Base-by-base conservation (phyloP, 1,140 invertebrate genomes). In the Rhizoglyphus robini region DNA sequence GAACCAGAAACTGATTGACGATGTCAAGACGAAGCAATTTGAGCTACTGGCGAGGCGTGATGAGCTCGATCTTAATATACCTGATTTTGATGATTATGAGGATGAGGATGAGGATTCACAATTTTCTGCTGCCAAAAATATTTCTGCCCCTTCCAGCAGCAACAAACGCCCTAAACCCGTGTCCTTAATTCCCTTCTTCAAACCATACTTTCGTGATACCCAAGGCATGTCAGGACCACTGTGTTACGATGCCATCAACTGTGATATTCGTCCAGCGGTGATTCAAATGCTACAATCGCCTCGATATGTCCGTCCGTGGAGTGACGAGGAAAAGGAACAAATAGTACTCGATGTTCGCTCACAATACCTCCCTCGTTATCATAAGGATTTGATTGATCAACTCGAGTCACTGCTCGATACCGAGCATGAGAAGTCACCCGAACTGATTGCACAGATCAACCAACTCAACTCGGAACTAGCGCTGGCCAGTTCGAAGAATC, bases 171-270 rank as follows among this genome's bases (percentile, higher is more conserved):
- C n/a, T 41, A 41, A 41, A 47, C 32, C 46, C 15, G 23, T 23
- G 13, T 68, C 66, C 2, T 48, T 63, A 25, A 20, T 63, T 5
- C 27, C 27, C 27, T 68, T 68, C 29, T 27, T 49, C 3, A 20
- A 49, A 23, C 68, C 68, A 13, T 68, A 67, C 27, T 63, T 68
- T 64, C 29, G 46, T 30, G 68, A 68, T 49, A 32, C 8, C 15
- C 46, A 48, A 60, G 65, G 61, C n/a, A 29, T 67, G 5, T 13
- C 3, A 32, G 47, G 65, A 18, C 54, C 67, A 25, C 18, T 51
- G 3, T 51, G 13, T 23, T 11, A 4, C 18, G 34, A 11, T 61
- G 60, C 20, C 31, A 57, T 20, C 13, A 27, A 51, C 23, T 23
- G 29, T 51, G 48, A 20, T 51, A 13, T 51, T 4, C 20, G 13